Conservation (phyloP, 1,140 invertebrate genomes). For the Scaptomyza hsui region DNA sequence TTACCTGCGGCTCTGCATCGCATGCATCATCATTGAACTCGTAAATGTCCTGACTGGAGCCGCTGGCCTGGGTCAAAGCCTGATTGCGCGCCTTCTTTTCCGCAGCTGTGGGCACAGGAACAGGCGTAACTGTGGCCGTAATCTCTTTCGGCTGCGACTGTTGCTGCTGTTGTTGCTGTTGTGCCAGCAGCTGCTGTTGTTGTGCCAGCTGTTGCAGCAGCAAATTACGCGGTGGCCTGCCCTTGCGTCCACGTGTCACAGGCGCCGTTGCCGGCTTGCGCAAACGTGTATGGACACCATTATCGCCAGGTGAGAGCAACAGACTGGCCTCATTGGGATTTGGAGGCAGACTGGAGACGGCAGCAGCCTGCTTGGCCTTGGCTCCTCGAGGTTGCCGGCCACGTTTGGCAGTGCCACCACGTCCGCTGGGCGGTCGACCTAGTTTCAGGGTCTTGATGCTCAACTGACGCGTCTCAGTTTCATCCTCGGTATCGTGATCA, state of each 20-base stretch:
- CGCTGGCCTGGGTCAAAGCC: constrained; percentile 40
- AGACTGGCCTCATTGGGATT: constrained; percentile 22
- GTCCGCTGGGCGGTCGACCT: constrained; percentile 57
- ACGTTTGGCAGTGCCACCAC: constrained; percentile 70
- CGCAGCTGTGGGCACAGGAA: constrained; percentile 56
- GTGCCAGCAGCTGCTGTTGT: constrained; percentile 63
- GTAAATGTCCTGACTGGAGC: constrained; percentile 88
- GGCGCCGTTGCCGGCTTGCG: constrained; percentile 62
- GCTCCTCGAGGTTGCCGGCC: constrained; percentile 75
- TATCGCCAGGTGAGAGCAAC: constrained; percentile 54
- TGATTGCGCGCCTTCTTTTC: constrained; percentile 78
- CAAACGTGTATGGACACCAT: constrained; percentile 71
- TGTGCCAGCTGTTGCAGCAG: constrained; percentile 64
- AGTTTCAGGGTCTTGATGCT: constrained; percentile 41
- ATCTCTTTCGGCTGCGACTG: constrained; percentile 70
- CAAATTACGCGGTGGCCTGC: constrained; percentile 72
- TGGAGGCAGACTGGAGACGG: constrained; percentile 38
- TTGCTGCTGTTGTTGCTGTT: constrained; percentile 44
- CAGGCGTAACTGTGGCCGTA: constrained; percentile 36
- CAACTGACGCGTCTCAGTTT: constrained; percentile 70
- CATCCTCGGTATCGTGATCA: constrained; percentile 79
- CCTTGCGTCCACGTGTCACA: constrained; percentile 68
- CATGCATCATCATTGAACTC: constrained; percentile 93
- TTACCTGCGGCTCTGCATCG: constrained; percentile 86
- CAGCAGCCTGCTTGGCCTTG: constrained; percentile 55